Percentiles rank a stretch among this genome's conserved stretches.
Evolutionary conservation across 2,888 invertebrate genomes (phyloP).

Genomic region (Noctua janthina): DNA sequence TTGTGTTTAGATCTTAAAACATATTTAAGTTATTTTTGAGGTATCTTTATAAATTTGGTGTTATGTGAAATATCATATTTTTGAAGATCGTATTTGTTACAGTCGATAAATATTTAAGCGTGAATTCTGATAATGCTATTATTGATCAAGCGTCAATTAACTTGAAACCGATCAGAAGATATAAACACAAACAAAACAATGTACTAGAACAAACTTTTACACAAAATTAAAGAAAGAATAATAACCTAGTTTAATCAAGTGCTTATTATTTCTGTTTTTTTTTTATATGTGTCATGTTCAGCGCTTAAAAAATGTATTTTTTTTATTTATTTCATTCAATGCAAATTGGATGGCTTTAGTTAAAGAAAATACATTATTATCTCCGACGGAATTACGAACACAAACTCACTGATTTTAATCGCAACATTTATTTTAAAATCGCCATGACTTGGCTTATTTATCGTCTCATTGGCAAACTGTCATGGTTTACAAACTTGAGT

Average conservation of each 20-base stretch:
- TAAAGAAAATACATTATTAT: constrained; percentile 17
- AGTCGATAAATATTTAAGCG: not conserved
- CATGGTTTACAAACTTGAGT: constrained; percentile 20
- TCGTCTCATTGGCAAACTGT: constrained; percentile 40
- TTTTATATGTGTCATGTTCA: not conserved
- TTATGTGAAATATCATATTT: not conserved
- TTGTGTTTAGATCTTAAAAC: not conserved
- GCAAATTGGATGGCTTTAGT: constrained; percentile 34
- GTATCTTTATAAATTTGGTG: not conserved
- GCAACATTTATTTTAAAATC: constrained; percentile 38
- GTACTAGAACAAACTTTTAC: not conserved
- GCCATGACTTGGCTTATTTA: constrained; percentile 50
- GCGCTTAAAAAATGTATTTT: not conserved
- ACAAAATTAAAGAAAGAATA: not conserved
- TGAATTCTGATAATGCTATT: not conserved
- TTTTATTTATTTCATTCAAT: constrained; percentile 19
- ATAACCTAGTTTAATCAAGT: not conserved
- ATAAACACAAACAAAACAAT: not conserved
- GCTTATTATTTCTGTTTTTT: not conserved
- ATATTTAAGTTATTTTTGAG: not conserved
- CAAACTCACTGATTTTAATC: constrained; percentile 57
- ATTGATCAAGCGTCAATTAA: not conserved
- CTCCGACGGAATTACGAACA: constrained; percentile 13
- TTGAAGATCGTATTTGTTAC: not conserved
- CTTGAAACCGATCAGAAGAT: not conserved